Percentiles rank a stretch among this genome's conserved stretches.
Conservation (phyloP, 2,888 invertebrate species). For the Microplitis deprimator region DNA sequence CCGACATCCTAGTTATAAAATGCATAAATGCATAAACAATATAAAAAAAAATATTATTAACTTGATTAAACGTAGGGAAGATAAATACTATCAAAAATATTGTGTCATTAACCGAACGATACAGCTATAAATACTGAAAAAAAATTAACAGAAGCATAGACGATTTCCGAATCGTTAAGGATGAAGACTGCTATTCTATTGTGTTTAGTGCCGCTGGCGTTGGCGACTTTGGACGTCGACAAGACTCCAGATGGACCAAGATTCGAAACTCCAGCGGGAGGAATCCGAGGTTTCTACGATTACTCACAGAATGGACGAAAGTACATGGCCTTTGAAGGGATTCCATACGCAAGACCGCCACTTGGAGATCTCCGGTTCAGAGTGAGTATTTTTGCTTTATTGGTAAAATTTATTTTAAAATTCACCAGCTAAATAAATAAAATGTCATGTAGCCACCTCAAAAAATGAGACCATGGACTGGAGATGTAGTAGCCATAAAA, state of each 20-base stretch:
- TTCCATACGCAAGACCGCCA: conserved; percentile 63
- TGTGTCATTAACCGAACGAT: neutral
- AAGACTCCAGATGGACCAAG: conserved; percentile 48
- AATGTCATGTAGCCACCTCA: conserved; percentile 57
- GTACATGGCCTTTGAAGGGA: conserved; percentile 63
- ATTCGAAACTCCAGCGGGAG: conserved; percentile 57
- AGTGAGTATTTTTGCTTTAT: conserved; percentile 48
- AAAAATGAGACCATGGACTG: conserved; percentile 56
- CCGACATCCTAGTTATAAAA: no score
- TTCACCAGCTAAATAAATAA: neutral
- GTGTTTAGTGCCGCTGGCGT: conserved; percentile 44
- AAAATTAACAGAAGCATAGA: neutral
- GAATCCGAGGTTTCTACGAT: conserved; percentile 58
- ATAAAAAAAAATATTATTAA: neutral
- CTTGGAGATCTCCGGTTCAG: conserved; percentile 61
- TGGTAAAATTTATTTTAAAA: neutral
- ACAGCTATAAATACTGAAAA: neutral
- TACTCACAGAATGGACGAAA: conserved; percentile 56
- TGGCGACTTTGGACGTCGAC: conserved; percentile 42
- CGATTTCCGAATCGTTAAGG: neutral
- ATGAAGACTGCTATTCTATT: conserved; percentile 46
- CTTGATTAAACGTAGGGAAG: neutral
- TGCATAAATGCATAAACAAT: no score
- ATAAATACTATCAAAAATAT: neutral
- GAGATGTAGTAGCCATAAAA: conserved; percentile 62